Evolutionary conservation across 30 jellyfish, hydroid and myxozoan species (phyloP), one percentile per base, ranked within the genome.

Genomic region (Nemopilema nomurai): DNA sequence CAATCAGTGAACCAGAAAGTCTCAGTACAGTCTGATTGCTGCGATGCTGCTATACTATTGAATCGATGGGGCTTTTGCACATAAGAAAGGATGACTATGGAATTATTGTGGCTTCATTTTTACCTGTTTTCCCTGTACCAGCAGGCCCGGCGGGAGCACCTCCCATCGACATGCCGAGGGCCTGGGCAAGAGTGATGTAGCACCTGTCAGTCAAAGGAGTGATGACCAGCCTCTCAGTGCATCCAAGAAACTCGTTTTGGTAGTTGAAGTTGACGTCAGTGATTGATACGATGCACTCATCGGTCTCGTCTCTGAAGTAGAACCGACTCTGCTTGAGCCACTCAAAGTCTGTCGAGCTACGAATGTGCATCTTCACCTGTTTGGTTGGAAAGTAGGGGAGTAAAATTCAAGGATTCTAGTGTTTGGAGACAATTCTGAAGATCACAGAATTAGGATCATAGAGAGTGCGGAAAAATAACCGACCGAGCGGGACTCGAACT

Each of bases 81-180:
- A 8, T 23, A 49, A 18, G 51, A 20, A 20, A 28, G 18, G 17
- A 4, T 23, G 28, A 28, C 79, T 19, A 13, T 8, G 1, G 51
- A 28, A 21, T 20, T 6, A 1, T 1, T 8, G 29, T 0, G 22
- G 66, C 57, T 0, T 19, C 18, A 1, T 63, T 23, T 49, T 4
- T 53, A 93, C 98, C 98, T 20, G 98, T 93, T 70, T 93, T 93
- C 29, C 98, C 98, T 0, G 98, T 93, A 9, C 98, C 98, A 41
- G 98, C 98, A 30, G 98, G 98, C 23, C 98, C 98, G 6, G 98
- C 98, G 28, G 98, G 98, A 20, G 98, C 98, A 26, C 97, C 98
- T 62, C 98, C 98, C 98, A 93, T 93, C 18, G 98, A 81, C 98
- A 93, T 93, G 1, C 98, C 98, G 31, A 93, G 95, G 57, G 98